Conservation (phyloP, 2,797 vertebrate species). For the Pseudopleuronectes americanus region DNA sequence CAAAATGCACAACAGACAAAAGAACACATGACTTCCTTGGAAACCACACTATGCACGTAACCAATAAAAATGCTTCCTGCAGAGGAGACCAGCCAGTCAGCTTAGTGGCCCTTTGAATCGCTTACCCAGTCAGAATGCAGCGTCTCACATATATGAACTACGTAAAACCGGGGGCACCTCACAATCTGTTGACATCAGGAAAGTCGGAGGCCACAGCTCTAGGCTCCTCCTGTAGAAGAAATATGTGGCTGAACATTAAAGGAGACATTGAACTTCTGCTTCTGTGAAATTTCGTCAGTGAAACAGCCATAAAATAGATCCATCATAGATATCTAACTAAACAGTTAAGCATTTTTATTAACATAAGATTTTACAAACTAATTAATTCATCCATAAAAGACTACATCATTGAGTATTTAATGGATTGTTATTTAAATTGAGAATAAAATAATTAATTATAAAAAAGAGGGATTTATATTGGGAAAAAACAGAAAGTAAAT, state of each 20-base stretch:
- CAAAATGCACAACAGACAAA: background rate
- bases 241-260: background rate
- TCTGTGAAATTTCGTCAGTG: no score
- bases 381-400: no score
- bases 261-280: no score
- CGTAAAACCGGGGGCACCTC: background rate
- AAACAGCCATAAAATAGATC: no score
- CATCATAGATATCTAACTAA: no score
- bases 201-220: background rate
- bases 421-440: no score
- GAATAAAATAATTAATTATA: no score
- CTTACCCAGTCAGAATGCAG: slow-evolving; percentile 31
- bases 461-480: no score
- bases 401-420: no score
- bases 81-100: slow-evolving; percentile 36
- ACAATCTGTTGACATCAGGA: slow-evolving; percentile 11
- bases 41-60: slow-evolving; percentile 4
- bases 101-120: background rate
- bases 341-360: no score
- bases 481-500: no score
- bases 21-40: slow-evolving; percentile 5
- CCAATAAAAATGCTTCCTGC: slow-evolving; percentile 44
- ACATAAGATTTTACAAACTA: no score
- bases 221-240: background rate
- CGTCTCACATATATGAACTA: background rate